A percentile compares a stretch with the other conserved stretches of the same genome.
These are phyloP conservation scores for Synanceia verrucosa DNA, from an alignment of 2,797 vertebrate genomes.

Conservation along the genomic window DNA sequence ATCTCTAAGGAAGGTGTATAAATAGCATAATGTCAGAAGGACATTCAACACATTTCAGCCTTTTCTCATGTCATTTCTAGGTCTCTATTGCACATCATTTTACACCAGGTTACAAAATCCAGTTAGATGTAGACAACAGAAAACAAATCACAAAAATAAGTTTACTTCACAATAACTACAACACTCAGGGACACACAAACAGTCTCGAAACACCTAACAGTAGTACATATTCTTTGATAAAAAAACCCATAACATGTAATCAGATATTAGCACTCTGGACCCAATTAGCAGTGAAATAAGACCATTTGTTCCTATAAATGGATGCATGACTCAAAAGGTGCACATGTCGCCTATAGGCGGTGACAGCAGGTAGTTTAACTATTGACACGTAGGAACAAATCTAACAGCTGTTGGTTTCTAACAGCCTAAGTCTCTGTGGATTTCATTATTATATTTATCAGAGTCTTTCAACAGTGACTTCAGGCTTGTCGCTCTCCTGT, in stretches of 20 bases:
- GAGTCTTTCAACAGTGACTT: neutral
- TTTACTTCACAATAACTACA: no score
- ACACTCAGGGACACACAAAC: no score
- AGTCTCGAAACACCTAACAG: neutral
- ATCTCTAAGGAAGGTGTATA: no score
- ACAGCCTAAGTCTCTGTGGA: neutral
- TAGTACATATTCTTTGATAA: neutral
- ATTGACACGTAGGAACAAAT: neutral
- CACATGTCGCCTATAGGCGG: neutral
- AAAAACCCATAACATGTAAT: neutral
- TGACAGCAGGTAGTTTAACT: neutral
- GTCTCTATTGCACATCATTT: no score
- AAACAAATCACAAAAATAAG: no score
- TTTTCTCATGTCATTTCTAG: no score
- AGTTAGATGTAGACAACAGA: no score
- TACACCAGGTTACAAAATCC: no score
- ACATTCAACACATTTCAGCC: no score
- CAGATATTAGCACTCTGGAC: neutral
- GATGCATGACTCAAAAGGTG: neutral
- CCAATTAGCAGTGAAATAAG: slow-evolving; percentile 11
- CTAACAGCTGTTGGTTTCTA: neutral
- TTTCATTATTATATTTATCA: neutral
- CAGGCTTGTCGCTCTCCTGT: neutral
- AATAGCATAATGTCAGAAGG: no score
- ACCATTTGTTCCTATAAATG: slow-evolving; percentile 10